Percentiles rank a stretch among this genome's conserved stretches.
Conservation (phyloP, 1,140 invertebrate species). For the Thereuonema tuberculata region DNA sequence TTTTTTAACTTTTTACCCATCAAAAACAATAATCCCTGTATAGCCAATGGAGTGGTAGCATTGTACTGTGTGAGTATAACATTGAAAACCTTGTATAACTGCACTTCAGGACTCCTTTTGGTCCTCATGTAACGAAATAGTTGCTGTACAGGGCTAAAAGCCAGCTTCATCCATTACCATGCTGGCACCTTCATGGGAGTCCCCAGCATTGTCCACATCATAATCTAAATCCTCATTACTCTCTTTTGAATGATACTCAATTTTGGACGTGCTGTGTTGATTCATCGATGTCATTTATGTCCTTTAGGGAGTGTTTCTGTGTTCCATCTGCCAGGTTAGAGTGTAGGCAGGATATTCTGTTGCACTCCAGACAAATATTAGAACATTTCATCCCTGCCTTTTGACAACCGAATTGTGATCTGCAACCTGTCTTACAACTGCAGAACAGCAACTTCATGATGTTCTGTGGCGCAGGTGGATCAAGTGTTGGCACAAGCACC, state of each 20-base stretch:
- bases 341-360: background rate
- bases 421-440: background rate
- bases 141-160: background rate
- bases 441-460: background rate
- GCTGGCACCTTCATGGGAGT: background rate
- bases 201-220: background rate
- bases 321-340: background rate
- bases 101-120: background rate
- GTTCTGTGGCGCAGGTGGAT: background rate
- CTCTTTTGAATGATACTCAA: background rate
- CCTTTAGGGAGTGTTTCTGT: background rate
- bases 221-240: background rate
- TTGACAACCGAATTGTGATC: background rate
- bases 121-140: background rate
- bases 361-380: background rate
- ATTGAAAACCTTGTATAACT: background rate
- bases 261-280: background rate
- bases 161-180: too few relatives aligned
- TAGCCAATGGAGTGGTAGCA: background rate
- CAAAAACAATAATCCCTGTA: too few relatives aligned
- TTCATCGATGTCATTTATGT: background rate
- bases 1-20: background rate
- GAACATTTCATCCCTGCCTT: background rate
- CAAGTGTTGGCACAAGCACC: background rate
- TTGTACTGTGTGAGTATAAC: background rate